Evolutionary conservation across 2,113 vertebrate species (phyloP).

Genomic region (Poicephalus gulielmi): DNA sequence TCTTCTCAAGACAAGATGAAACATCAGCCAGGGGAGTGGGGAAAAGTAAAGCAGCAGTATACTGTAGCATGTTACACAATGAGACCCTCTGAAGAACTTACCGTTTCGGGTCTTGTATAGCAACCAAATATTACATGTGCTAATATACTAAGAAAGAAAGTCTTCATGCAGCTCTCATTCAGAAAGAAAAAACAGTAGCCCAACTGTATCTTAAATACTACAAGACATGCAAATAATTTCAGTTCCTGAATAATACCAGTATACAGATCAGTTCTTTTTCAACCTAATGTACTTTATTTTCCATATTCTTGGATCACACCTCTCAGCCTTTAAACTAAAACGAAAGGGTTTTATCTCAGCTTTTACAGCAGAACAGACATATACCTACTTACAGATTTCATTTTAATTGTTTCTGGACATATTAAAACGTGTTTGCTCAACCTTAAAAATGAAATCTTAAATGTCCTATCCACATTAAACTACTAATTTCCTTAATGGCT

Average conservation of each 20-base stretch:
- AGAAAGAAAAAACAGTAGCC: not conserved
- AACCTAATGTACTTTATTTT: not conserved
- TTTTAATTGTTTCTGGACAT: not conserved
- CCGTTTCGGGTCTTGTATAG: not conserved
- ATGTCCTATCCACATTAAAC: not conserved
- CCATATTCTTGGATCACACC: not conserved
- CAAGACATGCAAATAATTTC: not conserved
- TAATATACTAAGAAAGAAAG: not conserved
- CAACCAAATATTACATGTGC: not conserved
- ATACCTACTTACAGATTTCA: not conserved
- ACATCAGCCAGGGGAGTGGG: not conserved
- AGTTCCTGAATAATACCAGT: not conserved
- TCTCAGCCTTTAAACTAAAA: not conserved
- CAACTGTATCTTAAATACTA: not conserved
- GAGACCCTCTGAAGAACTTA: not conserved
- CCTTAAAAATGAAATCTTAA: not conserved
- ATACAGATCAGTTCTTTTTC: not conserved
- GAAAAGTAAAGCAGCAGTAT: not conserved
- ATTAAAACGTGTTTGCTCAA: not conserved
- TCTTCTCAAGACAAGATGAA: not conserved
- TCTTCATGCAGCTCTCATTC: not conserved
- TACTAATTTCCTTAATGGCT: conserved; percentile 25
- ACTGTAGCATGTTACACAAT: not conserved
- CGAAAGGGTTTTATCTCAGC: not conserved
- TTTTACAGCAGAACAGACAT: not conserved